Conservation (phyloP, 2,113 vertebrate species). For the Falcunculus frontatus region DNA sequence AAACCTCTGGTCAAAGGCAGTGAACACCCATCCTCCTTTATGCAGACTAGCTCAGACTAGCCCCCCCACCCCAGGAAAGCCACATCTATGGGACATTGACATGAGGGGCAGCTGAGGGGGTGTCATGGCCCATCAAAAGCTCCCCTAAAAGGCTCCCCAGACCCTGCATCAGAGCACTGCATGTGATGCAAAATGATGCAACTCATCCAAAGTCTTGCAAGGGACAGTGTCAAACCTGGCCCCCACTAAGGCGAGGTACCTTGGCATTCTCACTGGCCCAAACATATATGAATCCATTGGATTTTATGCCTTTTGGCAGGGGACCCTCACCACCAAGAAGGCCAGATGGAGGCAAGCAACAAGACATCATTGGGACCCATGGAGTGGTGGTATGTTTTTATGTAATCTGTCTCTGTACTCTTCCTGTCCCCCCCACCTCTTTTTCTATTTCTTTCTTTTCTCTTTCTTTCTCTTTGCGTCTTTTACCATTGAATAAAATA, state of each 20-base stretch:
- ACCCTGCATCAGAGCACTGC: neutral
- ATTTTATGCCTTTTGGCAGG: neutral
- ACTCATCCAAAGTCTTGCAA: neutral
- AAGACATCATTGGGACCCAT: neutral
- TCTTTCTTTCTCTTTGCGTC: neutral
- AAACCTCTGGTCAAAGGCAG: neutral
- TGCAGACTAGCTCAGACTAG: neutral
- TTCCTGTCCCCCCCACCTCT: neutral
- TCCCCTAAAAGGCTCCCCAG: neutral
- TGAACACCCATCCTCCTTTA: neutral
- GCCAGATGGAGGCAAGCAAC: neutral
- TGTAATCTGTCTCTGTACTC: neutral
- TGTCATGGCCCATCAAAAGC: neutral
- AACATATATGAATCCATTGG: neutral
- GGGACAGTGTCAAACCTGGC: neutral
- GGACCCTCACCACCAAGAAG: neutral
- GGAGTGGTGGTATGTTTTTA: neutral
- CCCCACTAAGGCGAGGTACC: neutral
- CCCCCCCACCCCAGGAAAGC: neutral
- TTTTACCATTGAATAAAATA: neutral
- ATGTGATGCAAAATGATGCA: neutral
- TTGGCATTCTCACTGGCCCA: neutral
- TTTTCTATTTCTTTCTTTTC: neutral
- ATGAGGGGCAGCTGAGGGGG: neutral
- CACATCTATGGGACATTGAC: fast-evolving